These are phyloP conservation scores for Leucoptera coffeella DNA, from an alignment of 2,888 invertebrate genomes.

Conservation along the genomic window DNA sequence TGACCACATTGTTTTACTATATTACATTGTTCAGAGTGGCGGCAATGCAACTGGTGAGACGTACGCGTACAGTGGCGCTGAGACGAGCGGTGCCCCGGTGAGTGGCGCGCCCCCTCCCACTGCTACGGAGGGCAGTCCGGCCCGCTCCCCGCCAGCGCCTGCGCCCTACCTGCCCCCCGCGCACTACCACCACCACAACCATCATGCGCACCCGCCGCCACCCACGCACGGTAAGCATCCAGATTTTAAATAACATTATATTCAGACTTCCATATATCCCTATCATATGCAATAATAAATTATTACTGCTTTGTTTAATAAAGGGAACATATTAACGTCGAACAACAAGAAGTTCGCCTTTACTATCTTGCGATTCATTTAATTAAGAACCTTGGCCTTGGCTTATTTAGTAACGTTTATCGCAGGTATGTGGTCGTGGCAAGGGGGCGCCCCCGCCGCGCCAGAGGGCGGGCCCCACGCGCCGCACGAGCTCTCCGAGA, in stretches of 20 bases:
- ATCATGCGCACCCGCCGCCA: slow-evolving; percentile 6
- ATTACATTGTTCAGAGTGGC: no score
- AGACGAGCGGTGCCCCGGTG: slow-evolving; percentile 32
- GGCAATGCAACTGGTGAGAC: slow-evolving; percentile 34
- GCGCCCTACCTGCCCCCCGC: slow-evolving; percentile 31
- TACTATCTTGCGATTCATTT: no score
- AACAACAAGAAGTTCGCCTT: no score
- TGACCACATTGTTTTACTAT: no score
- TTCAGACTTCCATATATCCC: no score
- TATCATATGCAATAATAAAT: no score
- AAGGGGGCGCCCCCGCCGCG: slow-evolving; percentile 19
- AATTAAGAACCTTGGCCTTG: no score
- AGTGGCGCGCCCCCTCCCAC: slow-evolving; percentile 71
- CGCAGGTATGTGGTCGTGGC: slow-evolving; percentile 77
- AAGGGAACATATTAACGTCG: no score
- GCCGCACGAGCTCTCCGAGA: slow-evolving; percentile 77
- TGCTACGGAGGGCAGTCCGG: no score
- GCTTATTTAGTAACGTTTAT: no score
- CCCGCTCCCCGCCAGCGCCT: slow-evolving; percentile 67
- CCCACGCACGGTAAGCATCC: slow-evolving; percentile 10
- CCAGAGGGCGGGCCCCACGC: slow-evolving; percentile 32
- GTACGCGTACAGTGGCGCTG: slow-evolving; percentile 19
- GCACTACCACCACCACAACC: slow-evolving; percentile 24
- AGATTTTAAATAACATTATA: background rate
- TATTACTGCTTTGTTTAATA: no score